Conservation (phyloP, 2,888 invertebrate genomes). For the Abrostola triplasia region DNA sequence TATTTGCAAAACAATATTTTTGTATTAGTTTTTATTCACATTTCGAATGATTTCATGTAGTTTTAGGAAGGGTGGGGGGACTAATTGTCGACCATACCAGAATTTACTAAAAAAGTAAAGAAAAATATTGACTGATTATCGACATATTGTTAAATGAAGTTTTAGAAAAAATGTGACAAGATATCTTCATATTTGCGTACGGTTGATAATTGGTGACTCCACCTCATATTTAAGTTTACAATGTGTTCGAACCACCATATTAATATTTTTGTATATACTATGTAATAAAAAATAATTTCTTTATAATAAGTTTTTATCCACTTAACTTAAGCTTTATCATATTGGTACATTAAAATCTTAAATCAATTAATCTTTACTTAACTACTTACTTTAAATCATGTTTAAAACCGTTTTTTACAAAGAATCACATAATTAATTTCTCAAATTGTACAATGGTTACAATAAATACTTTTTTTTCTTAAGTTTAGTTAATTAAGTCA, state of each 20-base stretch:
- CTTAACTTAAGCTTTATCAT: conserved; percentile 34
- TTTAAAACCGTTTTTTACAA: neutral
- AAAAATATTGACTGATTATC: too few relatives aligned
- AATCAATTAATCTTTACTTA: conserved; percentile 20
- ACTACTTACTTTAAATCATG: conserved; percentile 1
- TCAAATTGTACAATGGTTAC: conserved; percentile 45
- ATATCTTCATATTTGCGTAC: neutral
- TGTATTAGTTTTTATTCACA: conserved; percentile 33
- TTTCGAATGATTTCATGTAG: conserved; percentile 52
- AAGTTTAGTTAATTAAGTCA: conserved; percentile 73
- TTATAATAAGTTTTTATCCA: conserved; percentile 38
- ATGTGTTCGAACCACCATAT: conserved; percentile 79
- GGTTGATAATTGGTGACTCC: conserved; percentile 26
- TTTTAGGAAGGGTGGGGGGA: conserved; percentile 33
- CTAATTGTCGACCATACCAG: conserved; percentile 20
- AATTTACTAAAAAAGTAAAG: neutral
- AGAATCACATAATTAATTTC: too few relatives aligned
- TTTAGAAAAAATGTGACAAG: neutral
- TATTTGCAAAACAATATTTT: conserved; percentile 31
- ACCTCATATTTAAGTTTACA: conserved; percentile 43
- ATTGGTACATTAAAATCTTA: conserved; percentile 35
- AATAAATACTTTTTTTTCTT: conserved; percentile 37
- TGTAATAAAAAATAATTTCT: conserved; percentile 50
- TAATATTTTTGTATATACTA: conserved; percentile 63
- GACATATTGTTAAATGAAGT: too few relatives aligned